Conservation (phyloP, 2,797 vertebrate species). For the Notolabrus celidotus region DNA sequence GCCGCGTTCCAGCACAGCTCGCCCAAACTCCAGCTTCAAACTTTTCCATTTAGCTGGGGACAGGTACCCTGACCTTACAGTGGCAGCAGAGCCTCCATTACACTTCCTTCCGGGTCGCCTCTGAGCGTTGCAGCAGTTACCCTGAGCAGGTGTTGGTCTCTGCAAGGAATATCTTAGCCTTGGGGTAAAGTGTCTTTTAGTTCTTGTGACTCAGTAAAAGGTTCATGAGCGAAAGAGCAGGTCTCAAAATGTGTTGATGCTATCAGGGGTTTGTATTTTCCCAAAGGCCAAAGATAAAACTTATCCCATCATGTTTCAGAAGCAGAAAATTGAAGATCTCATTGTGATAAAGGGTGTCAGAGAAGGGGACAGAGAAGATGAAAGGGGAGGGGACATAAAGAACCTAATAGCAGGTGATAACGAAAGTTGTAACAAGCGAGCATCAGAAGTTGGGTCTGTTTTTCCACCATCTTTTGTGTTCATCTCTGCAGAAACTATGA, state of each 20-base stretch:
- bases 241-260: slow-evolving; percentile 31
- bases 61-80: slow-evolving; percentile 48
- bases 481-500: neutral
- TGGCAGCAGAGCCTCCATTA: slow-evolving; percentile 35
- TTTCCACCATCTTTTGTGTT: slow-evolving; percentile 4
- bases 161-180: slow-evolving; percentile 27
- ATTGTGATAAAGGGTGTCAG: slow-evolving; percentile 50
- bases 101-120: slow-evolving; percentile 29
- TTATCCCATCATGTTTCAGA: slow-evolving; percentile 46
- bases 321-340: slow-evolving; percentile 39
- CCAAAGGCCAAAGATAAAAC: slow-evolving; percentile 42
- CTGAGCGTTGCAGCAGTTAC: slow-evolving; percentile 47
- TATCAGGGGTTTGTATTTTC: slow-evolving; percentile 58
- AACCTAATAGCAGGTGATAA: slow-evolving; percentile 33
- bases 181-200: slow-evolving; percentile 23
- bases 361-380: slow-evolving; percentile 30
- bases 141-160: slow-evolving; percentile 21
- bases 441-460: slow-evolving; percentile 8
- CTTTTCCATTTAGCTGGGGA: slow-evolving; percentile 65
- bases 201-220: neutral
- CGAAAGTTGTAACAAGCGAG: slow-evolving; percentile 9
- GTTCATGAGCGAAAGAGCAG: neutral
- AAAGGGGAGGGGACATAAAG: slow-evolving; percentile 24
- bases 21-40: slow-evolving; percentile 54
- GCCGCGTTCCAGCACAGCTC: slow-evolving; percentile 61